Conservation (phyloP, 2,113 vertebrate species). For the Poeciliopsis turrubarensis region DNA sequence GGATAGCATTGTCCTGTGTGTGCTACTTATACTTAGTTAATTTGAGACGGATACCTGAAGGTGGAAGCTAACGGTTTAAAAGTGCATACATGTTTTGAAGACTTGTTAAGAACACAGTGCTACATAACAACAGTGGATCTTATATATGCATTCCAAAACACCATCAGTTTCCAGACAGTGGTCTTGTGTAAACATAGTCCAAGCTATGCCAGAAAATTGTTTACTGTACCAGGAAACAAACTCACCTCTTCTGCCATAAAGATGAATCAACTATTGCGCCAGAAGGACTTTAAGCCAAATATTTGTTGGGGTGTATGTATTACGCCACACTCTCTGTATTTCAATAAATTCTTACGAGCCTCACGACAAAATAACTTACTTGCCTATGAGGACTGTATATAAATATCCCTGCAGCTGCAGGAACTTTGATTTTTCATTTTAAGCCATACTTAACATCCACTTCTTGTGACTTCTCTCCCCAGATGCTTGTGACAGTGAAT, state of each 20-base stretch:
- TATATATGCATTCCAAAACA: no score
- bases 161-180: no score
- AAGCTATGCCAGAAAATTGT: no score
- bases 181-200: no score
- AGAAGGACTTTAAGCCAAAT: neutral
- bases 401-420: neutral
- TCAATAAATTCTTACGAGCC: neutral
- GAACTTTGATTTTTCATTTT: no score
- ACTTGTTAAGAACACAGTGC: no score
- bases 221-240: neutral
- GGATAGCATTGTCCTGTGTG: no score
- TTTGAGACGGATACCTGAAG: no score
- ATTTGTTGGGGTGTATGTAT: neutral
- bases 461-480: slow-evolving; percentile 50
- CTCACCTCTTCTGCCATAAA: neutral
- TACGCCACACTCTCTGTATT: neutral
- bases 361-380: neutral
- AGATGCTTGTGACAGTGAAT: slow-evolving; percentile 83
- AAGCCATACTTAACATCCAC: slow-evolving; percentile 22
- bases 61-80: no score
- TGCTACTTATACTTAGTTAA: no score
- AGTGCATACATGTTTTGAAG: no score
- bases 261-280: neutral
- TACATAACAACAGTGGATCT: no score
- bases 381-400: neutral